Conservation (phyloP, 2,888 invertebrate species). For the Hirtodrosophila duncani region DNA sequence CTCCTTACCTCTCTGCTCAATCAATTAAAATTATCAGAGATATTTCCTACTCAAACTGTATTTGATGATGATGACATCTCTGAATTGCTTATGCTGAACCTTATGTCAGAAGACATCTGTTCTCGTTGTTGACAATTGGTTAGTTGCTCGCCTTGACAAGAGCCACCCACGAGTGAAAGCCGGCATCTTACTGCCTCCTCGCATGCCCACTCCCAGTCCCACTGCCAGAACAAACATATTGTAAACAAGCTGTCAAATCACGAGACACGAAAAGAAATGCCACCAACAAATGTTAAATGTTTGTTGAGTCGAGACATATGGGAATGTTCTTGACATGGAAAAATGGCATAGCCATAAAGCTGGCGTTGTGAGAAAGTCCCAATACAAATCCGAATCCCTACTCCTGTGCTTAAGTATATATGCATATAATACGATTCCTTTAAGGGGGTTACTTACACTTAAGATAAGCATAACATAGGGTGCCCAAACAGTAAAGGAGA, state of each 20-base stretch:
- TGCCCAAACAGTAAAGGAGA: not conserved
- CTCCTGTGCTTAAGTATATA: constrained; percentile 34
- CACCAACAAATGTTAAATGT: constrained; percentile 14
- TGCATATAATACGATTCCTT: too few relatives aligned
- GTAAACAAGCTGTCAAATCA: constrained; percentile 65
- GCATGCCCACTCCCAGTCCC: not conserved
- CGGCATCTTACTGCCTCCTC: constrained; percentile 9
- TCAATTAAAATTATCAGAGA: too few relatives aligned
- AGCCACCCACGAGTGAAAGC: constrained; percentile 43
- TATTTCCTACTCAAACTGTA: too few relatives aligned
- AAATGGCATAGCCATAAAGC: too few relatives aligned
- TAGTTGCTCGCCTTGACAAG: constrained; percentile 34
- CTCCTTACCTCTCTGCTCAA: too few relatives aligned
- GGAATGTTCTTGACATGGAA: not conserved
- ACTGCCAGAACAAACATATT: constrained; percentile 15
- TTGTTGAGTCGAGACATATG: not conserved
- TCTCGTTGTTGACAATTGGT: constrained; percentile 42
- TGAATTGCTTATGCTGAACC: too few relatives aligned
- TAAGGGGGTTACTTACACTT: too few relatives aligned
- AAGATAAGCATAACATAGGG: not conserved
- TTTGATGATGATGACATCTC: too few relatives aligned
- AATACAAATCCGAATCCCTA: constrained; percentile 20
- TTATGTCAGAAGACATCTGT: too few relatives aligned
- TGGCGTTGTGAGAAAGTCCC: constrained; percentile 4
- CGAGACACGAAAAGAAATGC: not conserved